Conservation (phyloP, 2,888 invertebrate species). For the Hydropsyche betteni region DNA sequence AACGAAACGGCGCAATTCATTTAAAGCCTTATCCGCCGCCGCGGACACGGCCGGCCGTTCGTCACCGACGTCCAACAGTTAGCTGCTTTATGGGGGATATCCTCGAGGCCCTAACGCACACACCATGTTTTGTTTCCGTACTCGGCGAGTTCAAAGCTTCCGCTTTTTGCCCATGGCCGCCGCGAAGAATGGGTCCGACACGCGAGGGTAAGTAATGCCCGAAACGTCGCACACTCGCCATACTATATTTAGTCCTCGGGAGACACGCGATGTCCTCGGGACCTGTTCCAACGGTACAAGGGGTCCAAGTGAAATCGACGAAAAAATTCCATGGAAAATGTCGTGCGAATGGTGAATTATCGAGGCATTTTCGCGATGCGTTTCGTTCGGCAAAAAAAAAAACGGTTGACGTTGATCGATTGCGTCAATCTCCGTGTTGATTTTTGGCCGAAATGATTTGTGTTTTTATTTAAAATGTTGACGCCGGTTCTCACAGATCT, state of each 20-base stretch:
- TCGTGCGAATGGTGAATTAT: no score
- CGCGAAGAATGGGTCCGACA: constrained; percentile 30
- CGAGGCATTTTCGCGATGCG: no score
- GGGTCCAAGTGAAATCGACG: background rate
- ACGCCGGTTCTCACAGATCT: no score
- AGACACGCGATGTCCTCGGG: constrained; percentile 36
- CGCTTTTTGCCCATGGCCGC: constrained; percentile 2
- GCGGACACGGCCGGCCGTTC: no score
- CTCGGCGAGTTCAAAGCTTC: constrained; percentile 34
- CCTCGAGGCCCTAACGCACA: background rate
- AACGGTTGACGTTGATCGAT: no score
- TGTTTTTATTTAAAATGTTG: no score
- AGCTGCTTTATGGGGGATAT: background rate
- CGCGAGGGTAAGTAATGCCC: constrained; percentile 30
- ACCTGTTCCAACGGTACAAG: constrained; percentile 24
- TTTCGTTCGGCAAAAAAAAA: no score
- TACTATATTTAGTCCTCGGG: constrained; percentile 34
- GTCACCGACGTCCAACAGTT: background rate
- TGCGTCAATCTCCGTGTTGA: no score
- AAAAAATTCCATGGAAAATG: no score
- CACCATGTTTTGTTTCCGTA: background rate
- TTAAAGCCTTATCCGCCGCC: no score
- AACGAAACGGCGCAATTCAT: no score
- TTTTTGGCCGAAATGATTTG: no score
- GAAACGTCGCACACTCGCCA: constrained; percentile 30